Evolutionary conservation across 2,113 vertebrate genomes (phyloP).

Genomic region (Oryzias javanicus): DNA sequence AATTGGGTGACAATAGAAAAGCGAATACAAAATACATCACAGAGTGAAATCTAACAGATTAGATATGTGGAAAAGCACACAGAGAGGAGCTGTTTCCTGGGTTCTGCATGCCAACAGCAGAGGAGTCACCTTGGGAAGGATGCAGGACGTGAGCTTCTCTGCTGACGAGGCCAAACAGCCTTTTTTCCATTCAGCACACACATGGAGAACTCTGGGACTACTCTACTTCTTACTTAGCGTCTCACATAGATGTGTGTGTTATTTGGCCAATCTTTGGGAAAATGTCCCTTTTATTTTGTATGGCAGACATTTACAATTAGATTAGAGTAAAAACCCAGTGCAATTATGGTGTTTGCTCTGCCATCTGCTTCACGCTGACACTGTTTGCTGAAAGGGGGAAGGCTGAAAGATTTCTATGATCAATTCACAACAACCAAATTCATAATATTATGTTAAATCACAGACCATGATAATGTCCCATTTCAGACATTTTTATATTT

Average conservation of each 20-base stretch:
- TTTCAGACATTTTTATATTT: too few species aligned
- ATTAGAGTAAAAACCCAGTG: too few species aligned
- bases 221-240: not conserved
- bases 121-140: constrained; percentile 69
- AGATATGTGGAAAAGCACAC: constrained; percentile 41
- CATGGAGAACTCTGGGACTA: constrained; percentile 8
- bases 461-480: too few species aligned
- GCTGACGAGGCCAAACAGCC: constrained; percentile 61
- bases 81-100: constrained; percentile 27
- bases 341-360: too few species aligned
- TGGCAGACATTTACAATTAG: too few species aligned
- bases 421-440: too few species aligned
- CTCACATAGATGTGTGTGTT: constrained; percentile 1
- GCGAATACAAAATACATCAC: constrained; percentile 27
- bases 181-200: constrained; percentile 12
- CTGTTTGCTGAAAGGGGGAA: too few species aligned
- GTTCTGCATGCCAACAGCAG: constrained; percentile 61
- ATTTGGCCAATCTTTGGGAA: not conserved
- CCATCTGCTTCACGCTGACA: too few species aligned
- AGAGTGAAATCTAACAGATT: constrained; percentile 18
- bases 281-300: not conserved
- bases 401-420: too few species aligned
- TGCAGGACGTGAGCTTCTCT: constrained; percentile 36
- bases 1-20: constrained; percentile 11
- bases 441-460: too few species aligned